Base-by-base conservation (phyloP, 2,113 vertebrate genomes). In the Podiceps cristatus region DNA sequence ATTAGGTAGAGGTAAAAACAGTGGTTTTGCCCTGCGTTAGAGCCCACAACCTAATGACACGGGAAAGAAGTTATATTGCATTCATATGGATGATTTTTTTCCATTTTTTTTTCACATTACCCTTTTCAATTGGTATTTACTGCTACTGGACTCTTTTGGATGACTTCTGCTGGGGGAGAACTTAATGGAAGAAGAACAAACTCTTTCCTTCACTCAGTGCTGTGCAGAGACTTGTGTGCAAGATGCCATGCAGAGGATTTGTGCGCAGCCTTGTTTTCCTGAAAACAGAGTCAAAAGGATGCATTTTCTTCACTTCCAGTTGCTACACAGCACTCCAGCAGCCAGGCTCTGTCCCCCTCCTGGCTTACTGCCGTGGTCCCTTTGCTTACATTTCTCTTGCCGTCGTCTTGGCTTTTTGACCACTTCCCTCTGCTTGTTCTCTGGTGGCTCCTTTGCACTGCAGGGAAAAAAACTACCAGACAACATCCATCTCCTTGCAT, bases 341-440 rank as follows among this genome's bases (percentile, higher is more conserved):
- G 2, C 78, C 71, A 76, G 35, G 72, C 40, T 85, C 42, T 90
- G 52, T 86, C 20, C 33, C 42, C 10, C 7, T 89, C 13, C 63
- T 81, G 94, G 59, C 68, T 93, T 67, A 18, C 22, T 91, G 78
- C 91, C 67, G 1, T 52, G 50, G 47, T 47, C 50, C 59, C 31
- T 94, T 95, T 25, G 31, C 86, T 83, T 66, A 74, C 19, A 62
- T 88, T 93, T 73, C 58, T 92, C 44, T 49, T 58, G 37, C 44
- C 64, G 60, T 44, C 40, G 5, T 60, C 55, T 66, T 92, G 62
- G 19, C 63, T 75, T 91, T 94, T 86, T 71, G 35, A 66, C 50
- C 37, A 12, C 42, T 83, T 86, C 33, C 75, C 13, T 60, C 35
- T 62, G 18, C n/a, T 88, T 72, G 10, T 78, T 64, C 15, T 75